phyloP scores from a whole-genome alignment of 2,797 vertebrate genomes.

The Aeoliscus strigatus region DNA sequence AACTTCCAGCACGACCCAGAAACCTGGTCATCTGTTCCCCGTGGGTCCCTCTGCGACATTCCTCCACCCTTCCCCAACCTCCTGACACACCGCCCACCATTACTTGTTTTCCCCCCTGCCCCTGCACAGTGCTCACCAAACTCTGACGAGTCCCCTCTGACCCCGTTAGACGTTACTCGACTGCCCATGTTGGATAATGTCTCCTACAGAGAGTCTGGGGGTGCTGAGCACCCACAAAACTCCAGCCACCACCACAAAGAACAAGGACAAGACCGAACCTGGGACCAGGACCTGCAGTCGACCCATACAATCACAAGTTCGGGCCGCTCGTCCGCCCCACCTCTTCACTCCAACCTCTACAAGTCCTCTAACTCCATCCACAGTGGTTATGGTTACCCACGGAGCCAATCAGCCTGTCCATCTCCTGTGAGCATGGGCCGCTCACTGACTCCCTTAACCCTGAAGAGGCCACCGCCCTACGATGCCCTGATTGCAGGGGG shows the following conservation, averaged over 20 bases:
- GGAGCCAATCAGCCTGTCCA: constrained; percentile 91
- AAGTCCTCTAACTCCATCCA: constrained; percentile 83
- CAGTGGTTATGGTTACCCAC: constrained; percentile 87
- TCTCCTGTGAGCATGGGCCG: constrained; percentile 92
- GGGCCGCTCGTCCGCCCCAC: constrained; percentile 87
- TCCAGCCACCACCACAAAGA: constrained; percentile 43
- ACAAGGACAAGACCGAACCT: constrained; percentile 5
- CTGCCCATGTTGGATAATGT: constrained; percentile 77
- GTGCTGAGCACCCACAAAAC: constrained; percentile 21
- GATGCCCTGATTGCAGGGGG: constrained; percentile 67
- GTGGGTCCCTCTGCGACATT: constrained; percentile 83
- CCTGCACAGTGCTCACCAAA: constrained; percentile 92
- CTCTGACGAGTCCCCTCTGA: constrained; percentile 95
- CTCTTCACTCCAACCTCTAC: constrained; percentile 85
- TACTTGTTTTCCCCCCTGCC: constrained; percentile 85
- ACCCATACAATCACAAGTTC: constrained; percentile 79
- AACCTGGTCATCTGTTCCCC: constrained; percentile 61
- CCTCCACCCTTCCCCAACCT: constrained; percentile 94
- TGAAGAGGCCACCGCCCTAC: constrained; percentile 94
- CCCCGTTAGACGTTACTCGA: constrained; percentile 85
- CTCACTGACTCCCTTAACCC: constrained; percentile 86
- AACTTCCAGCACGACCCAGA: constrained; percentile 80
- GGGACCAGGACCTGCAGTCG: constrained; percentile 43
- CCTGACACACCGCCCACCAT: constrained; percentile 86
- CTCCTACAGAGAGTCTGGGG: constrained; percentile 74